These are phyloP conservation scores for Odontophorus gujanensis DNA, from an alignment of 2,113 vertebrate genomes.

Conservation along the genomic window DNA sequence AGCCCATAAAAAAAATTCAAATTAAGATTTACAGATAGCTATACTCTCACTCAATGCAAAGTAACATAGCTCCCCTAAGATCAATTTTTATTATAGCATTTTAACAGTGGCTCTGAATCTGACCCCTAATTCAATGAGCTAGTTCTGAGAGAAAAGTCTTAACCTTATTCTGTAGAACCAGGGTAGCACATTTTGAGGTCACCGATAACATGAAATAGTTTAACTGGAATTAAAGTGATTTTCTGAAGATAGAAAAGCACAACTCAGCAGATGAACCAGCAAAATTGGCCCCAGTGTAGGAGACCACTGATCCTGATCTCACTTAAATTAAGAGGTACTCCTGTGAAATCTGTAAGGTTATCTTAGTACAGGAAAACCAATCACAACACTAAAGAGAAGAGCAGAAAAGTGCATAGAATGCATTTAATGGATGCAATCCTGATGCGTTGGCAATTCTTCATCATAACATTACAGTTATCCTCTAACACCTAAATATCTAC, in stretches of 20 bases:
- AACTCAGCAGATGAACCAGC: conserved; percentile 25
- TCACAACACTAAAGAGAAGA: neutral
- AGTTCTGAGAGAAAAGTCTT: conserved; percentile 19
- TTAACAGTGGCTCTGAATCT: conserved; percentile 4
- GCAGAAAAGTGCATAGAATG: neutral
- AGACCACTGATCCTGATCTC: conserved; percentile 20
- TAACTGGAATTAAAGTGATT: conserved; percentile 59
- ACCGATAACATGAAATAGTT: conserved; percentile 38
- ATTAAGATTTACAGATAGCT: conserved; percentile 5
- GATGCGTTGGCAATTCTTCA: neutral
- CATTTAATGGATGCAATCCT: neutral
- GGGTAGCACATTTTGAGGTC: conserved; percentile 23
- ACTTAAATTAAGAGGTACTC: neutral
- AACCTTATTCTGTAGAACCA: conserved; percentile 21
- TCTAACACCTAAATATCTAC: neutral
- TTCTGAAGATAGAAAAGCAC: conserved; percentile 29
- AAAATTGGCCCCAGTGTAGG: neutral
- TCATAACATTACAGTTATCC: neutral
- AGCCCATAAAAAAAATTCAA: neutral
- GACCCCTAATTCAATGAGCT: conserved; percentile 17
- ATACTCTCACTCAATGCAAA: neutral
- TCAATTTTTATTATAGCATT: conserved; percentile 27
- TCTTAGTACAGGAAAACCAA: neutral
- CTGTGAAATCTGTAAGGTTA: neutral
- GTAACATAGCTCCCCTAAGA: neutral